Evolutionary conservation across 2,797 vertebrate genomes (phyloP).

Genomic region (Periophthalmus magnuspinnatus): DNA sequence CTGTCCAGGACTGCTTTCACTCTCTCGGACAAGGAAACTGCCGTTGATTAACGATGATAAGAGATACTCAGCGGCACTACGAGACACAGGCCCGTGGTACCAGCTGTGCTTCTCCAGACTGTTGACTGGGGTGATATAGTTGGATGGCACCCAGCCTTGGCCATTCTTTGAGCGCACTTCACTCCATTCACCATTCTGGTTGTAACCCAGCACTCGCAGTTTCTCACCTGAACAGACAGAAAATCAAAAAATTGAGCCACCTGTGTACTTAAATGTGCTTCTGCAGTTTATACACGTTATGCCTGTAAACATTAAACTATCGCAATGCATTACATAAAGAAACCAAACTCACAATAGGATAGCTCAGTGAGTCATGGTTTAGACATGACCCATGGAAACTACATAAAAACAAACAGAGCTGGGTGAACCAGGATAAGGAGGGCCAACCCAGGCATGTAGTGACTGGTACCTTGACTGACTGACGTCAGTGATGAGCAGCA

Average conservation of each 20-base stretch:
- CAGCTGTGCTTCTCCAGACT: slow-evolving; percentile 99
- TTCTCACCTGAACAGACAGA: slow-evolving; percentile 86
- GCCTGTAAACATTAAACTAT: not conserved
- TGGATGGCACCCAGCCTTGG: slow-evolving; percentile 98
- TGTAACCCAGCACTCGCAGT: slow-evolving; percentile 95
- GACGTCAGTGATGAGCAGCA: slow-evolving; percentile 47
- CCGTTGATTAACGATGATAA: slow-evolving; percentile 97
- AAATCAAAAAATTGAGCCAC: not conserved
- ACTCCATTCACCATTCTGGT: slow-evolving; percentile 99
- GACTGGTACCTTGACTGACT: slow-evolving; percentile 44
- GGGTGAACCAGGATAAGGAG: slow-evolving; percentile 34
- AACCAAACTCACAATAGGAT: slow-evolving; percentile 2
- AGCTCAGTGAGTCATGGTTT: slow-evolving; percentile 18
- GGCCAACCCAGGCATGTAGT: slow-evolving; percentile 47
- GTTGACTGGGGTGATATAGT: slow-evolving; percentile 99
- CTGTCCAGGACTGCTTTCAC: slow-evolving; percentile 98
- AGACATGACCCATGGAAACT: slow-evolving; percentile 27
- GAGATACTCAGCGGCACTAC: slow-evolving; percentile 95
- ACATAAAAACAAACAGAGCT: slow-evolving; percentile 52
- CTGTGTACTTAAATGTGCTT: not conserved
- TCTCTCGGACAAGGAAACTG: slow-evolving; percentile 96
- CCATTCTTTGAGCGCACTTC: slow-evolving; percentile 98
- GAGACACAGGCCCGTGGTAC: slow-evolving; percentile 98
- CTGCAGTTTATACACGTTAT: too few species aligned
- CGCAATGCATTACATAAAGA: not conserved